Percentiles rank a stretch among this genome's conserved stretches.
These are phyloP conservation scores for Gymnorhina tibicen DNA, from an alignment of 2,113 vertebrate species.

Conservation along the genomic window DNA sequence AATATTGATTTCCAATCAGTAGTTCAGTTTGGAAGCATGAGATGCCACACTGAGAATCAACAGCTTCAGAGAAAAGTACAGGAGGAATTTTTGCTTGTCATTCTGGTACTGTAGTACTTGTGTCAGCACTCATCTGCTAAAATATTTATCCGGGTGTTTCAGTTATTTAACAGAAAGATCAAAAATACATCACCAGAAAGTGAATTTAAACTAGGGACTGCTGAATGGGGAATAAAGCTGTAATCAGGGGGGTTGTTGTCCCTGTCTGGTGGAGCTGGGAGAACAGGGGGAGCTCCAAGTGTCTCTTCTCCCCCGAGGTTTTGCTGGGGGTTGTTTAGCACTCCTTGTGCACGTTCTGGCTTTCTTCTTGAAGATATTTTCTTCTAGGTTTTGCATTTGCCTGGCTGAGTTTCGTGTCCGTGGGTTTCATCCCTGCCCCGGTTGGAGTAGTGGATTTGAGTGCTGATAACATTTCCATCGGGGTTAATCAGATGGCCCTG, in stretches of 20 bases:
- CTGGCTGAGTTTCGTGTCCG: neutral
- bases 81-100: neutral
- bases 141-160: slow-evolving; percentile 28
- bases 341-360: rapidly evolving
- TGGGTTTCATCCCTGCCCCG: neutral
- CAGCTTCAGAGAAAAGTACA: neutral
- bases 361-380: neutral
- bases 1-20: neutral
- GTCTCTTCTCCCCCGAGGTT: rapidly evolving
- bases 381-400: neutral
- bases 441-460: neutral
- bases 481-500: neutral
- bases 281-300: neutral
- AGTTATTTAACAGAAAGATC: slow-evolving; percentile 25
- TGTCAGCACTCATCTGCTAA: neutral
- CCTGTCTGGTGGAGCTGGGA: neutral
- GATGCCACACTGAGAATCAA: neutral
- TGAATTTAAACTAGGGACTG: neutral
- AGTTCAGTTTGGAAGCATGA: neutral
- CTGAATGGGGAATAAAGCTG: neutral
- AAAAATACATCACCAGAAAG: slow-evolving; percentile 4
- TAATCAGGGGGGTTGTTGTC: neutral
- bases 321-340: neutral
- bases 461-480: neutral
- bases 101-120: neutral